Conservation (phyloP, 64 coral and sea anemone species). For the Stichodactyla mertensii region DNA sequence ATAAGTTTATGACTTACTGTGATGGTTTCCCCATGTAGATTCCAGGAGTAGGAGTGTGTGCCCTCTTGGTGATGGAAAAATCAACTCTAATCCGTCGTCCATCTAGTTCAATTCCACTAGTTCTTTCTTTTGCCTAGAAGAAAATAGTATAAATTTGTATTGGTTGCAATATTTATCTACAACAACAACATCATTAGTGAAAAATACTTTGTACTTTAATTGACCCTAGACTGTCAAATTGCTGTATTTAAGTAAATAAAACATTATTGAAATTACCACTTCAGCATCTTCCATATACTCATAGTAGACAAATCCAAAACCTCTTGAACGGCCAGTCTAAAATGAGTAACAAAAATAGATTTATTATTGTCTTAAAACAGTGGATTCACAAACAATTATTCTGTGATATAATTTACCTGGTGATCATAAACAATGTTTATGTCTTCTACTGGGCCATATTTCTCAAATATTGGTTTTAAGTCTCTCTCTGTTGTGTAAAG, state of each 20-base stretch:
- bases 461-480: constrained; percentile 83
- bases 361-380: not conserved
- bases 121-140: constrained; percentile 76
- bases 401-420: constrained; percentile 50
- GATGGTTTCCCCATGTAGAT: constrained; percentile 97
- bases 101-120: constrained; percentile 91
- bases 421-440: constrained; percentile 98
- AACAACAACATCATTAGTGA: too few species aligned
- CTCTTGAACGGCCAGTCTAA: constrained; percentile 92
- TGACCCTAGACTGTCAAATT: too few species aligned
- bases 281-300: constrained; percentile 59
- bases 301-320: constrained; percentile 99
- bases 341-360: not conserved
- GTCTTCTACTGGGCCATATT: constrained; percentile 85
- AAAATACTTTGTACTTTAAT: too few species aligned
- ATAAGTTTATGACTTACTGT: constrained; percentile 61
- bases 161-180: too few species aligned
- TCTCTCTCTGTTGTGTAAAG: constrained; percentile 97
- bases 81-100: constrained; percentile 88
- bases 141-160: not conserved
- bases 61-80: constrained; percentile 90
- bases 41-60: constrained; percentile 94
- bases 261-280: constrained; percentile 36
- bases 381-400: not conserved
- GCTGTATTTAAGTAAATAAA: not conserved